Base-by-base conservation (phyloP, 2,888 invertebrate species). In the Pollenia amentaria region DNA sequence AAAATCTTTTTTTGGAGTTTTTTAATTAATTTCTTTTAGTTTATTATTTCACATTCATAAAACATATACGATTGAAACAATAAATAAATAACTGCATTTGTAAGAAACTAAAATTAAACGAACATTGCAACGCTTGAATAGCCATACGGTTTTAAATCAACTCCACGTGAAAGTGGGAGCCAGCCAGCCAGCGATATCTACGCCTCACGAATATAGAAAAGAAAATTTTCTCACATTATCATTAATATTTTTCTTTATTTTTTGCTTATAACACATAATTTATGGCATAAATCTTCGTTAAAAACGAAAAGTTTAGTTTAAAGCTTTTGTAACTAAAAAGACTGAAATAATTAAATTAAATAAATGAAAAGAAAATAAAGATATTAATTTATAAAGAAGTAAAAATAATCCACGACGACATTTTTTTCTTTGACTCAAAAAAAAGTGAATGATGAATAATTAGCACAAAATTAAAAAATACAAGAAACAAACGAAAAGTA, bases 121-220 rank as follows among this genome's bases (percentile, higher is more conserved):
- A 86, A 86, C 67, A 83, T 55, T 78, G 65, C 48, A 60, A 84
- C 60, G 72, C 65, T 78, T 78, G 67, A 80, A 72, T 57, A 80
- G 75, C 79, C 53, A 70, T 76, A 78, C 69, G 70, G 44, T 75
- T 64, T 67, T 69, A 48, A n/a, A 57, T 60, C 55, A 83, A 80
- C 86, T 80, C 76, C 83, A 87, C 86, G 83, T 87, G 86, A 87
- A 87, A 87, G 86, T 87, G 83, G 83, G 80, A 80, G 67, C 72
- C 48, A 55, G 48, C 84, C 12, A 72, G 29, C 29, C 29, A 29
- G 29, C 29, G 29, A 29, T 72, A 77, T 76, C 79, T 87, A 84
- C 86, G 83, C 83, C 86, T 87, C 83, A 84, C 80, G 76, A 78
- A 87, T 84, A 83, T 80, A 76, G 79, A 83, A 87, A 87, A 84